Percentiles rank a stretch among this genome's conserved stretches.
phyloP scores from a whole-genome alignment of 2,113 vertebrate genomes.

The Tor tambroides region DNA sequence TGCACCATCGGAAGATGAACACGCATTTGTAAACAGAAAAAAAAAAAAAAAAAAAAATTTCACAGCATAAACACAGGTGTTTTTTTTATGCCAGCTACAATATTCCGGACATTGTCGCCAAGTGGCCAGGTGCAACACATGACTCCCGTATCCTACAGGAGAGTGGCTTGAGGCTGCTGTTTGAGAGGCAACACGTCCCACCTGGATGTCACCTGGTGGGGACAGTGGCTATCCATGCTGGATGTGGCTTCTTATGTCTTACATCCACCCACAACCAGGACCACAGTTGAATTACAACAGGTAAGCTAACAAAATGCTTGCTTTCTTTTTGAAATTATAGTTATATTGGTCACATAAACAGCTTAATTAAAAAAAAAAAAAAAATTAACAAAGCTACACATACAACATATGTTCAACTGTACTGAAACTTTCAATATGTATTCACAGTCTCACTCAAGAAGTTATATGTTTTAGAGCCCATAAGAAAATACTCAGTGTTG shows the following conservation, averaged over 20 bases:
- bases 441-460: too few relatives aligned
- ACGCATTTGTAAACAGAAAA: too few relatives aligned
- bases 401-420: too few relatives aligned
- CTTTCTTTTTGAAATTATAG: neutral
- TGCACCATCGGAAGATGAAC: too few relatives aligned
- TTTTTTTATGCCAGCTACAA: neutral
- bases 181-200: constrained; percentile 23
- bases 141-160: neutral
- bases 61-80: neutral
- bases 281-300: neutral
- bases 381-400: too few relatives aligned
- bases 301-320: neutral
- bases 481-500: too few relatives aligned
- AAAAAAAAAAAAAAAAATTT: too few relatives aligned
- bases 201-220: constrained; percentile 3
- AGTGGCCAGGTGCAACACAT: neutral
- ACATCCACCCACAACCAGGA: neutral
- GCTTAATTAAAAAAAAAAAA: neutral
- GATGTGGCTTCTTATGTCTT: constrained; percentile 12
- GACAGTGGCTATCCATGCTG: neutral
- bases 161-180: constrained; percentile 25
- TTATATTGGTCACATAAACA: too few relatives aligned
- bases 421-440: too few relatives aligned
- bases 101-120: neutral
- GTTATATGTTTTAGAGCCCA: too few relatives aligned